Evolutionary conservation across 2,113 vertebrate species (phyloP), one percentile per base, ranked within the genome.

Genomic region (Lasiurus borealis): DNA sequence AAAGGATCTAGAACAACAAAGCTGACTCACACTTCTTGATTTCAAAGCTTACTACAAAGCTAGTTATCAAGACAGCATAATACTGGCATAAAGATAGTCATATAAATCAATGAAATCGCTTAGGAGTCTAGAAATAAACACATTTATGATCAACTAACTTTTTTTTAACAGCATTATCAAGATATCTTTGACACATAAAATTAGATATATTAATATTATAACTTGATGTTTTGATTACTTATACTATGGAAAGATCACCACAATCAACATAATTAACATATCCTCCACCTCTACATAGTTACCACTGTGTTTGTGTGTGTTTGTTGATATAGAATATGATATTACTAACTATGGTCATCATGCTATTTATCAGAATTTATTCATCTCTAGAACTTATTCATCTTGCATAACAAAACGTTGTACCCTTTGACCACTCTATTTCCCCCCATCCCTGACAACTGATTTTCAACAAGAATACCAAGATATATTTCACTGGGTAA

Each of bases 1-100:
- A 88, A 94, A 21, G 40, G 21, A 66, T 25, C 44, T 40, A 93
- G 14, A 95, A 78, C n/a, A 69, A 72, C 15, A 90, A 84, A 77
- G 50, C 0, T 66, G 25, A 90, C 2, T n/a, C n/a, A 85, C 6
- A 46, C 21, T 57, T 91, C 52, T 82, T 8, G 8, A 88, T 90
- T 85, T 88, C 71, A 68, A 73, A 93, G 34, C 66, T 87, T 81
- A 87, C 44, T 50, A 71, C 12, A 48, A 88, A 71, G 36, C 52
- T 46, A 72, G 44, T 59, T 75, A 75, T 62, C 16, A 66, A 85
- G 72, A 66, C 25, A 94, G 54, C 54, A 10, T 50, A 18, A 64
- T 68, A 36, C 3, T 66, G 50, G 29, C 40, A 75, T 44, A 66
- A 40, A 93, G 13, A 59, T 0, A 77, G 19, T 46, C 16, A 90